Base-by-base conservation (phyloP, 2,797 vertebrate species). In the Danio tinwini region DNA sequence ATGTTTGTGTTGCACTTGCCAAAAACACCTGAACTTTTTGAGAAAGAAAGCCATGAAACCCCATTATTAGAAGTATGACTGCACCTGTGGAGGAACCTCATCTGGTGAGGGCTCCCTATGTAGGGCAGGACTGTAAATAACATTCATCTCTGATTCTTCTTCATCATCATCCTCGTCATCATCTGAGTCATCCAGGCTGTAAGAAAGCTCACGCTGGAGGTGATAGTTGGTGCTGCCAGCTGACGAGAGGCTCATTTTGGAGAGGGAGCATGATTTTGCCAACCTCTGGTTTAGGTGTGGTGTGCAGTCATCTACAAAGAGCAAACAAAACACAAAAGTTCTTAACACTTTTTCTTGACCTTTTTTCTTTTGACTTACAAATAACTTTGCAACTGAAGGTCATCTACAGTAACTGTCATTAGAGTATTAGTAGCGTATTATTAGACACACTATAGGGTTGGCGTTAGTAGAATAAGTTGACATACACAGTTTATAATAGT, bases 211-310 rank as follows among this genome's bases (percentile, higher is more conserved):
- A 21, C 47, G 53, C 19, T 29, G 74, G 29, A 67, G 62, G 17
- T 63, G 63, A 82, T 61, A 68, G 70, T 58, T 81, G 63, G 73
- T 10, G 10, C 84, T 85, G 50, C 78, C 53, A 39, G 69, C 50
- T 7, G 81, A 85, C 0, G 85, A 77, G 13, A 70, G 12, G 13
- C 10, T 75, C 42, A 83, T 91, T 93, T 87, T 77, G 81, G 90
- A 84, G 61, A 78, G 21, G 85, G 81, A 88, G 78, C 2, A 61
- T 39, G 84, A 80, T 64, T 69, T 56, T 74, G 9, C 73, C 45
- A 81, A 11, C 53, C 44, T 65, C 50, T 56, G 67, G 7, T 73
- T 82, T 44, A 50, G 74, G 5, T 52, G 9, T 13, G 49, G 40
- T 19, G 10, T 8, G 77, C 2, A 14, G 21, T 73, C 64, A 29